These are phyloP conservation scores for Zaprionus bogoriensis DNA, from an alignment of 2,888 invertebrate species.

Conservation along the genomic window DNA sequence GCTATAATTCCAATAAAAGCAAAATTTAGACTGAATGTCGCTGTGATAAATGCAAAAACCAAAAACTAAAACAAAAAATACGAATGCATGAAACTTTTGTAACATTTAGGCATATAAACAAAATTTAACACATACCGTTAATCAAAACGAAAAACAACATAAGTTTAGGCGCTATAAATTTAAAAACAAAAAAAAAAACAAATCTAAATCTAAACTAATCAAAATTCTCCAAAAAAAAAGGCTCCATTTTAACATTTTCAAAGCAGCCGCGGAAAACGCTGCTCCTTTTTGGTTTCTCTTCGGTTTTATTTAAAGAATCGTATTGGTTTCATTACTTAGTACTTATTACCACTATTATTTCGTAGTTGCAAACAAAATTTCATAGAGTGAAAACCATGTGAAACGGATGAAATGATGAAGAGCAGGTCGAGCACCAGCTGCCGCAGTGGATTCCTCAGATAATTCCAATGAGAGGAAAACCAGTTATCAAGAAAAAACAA, in stretches of 20 bases:
- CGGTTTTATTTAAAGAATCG: neutral
- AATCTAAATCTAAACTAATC: constrained; percentile 30
- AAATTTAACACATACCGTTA: constrained; percentile 59
- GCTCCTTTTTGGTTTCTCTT: constrained; percentile 9
- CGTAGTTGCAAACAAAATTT: constrained; percentile 68
- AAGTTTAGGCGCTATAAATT: constrained; percentile 76
- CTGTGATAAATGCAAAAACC: constrained; percentile 80
- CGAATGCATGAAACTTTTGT: constrained; percentile 79
- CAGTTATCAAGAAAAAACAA: constrained; percentile 15
- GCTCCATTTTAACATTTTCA: constrained; percentile 43
- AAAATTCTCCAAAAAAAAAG: constrained; percentile 51
- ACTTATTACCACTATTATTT: constrained; percentile 16
- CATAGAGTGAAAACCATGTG: constrained; percentile 46
- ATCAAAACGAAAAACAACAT: constrained; percentile 50
- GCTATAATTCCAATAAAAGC: constrained; percentile 82
- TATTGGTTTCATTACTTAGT: constrained; percentile 7
- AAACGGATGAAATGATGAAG: constrained; percentile 11
- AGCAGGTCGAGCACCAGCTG: constrained; percentile 58
- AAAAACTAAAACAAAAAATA: constrained; percentile 40
- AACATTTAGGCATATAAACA: constrained; percentile 73
- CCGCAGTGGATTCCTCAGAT: constrained; percentile 54
- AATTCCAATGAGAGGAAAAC: constrained; percentile 11
- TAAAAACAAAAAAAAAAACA: constrained; percentile 32
- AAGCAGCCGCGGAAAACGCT: constrained; percentile 5
- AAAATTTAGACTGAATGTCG: constrained; percentile 82